Percentiles rank a stretch among this genome's conserved stretches.
Evolutionary conservation across 2,797 vertebrate species (phyloP).

Genomic region (Chloroceryle amazona): DNA sequence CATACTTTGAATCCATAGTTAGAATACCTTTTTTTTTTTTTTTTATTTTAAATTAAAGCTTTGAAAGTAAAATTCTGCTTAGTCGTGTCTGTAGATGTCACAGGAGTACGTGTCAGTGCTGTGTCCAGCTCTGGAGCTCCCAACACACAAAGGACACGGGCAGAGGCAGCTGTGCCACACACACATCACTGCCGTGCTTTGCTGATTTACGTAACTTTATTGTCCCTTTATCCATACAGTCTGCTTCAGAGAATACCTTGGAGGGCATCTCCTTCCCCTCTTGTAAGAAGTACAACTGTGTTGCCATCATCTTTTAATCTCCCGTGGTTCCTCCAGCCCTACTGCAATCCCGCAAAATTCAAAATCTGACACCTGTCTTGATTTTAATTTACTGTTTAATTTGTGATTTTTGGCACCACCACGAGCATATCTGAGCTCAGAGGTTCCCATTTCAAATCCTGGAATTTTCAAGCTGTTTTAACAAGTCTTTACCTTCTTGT

Average conservation of each 20-base stretch:
- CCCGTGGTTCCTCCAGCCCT: neutral
- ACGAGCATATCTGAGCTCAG: neutral
- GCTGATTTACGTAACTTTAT: neutral
- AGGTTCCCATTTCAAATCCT: slow-evolving; percentile 44
- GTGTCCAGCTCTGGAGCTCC: too few species aligned
- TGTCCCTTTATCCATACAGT: neutral
- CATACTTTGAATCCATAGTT: neutral
- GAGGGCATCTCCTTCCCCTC: neutral
- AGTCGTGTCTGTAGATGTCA: too few species aligned
- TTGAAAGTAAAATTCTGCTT: neutral
- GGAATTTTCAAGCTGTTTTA: slow-evolving; percentile 31
- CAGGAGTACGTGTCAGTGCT: too few species aligned
- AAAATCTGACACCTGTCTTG: slow-evolving; percentile 5
- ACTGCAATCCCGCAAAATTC: neutral
- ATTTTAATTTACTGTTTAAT: slow-evolving; percentile 51
- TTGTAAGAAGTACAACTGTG: neutral
- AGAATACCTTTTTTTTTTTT: too few species aligned
- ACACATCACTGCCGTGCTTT: neutral
- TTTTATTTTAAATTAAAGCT: neutral
- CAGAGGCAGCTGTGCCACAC: neutral
- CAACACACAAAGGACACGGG: too few species aligned
- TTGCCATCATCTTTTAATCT: neutral
- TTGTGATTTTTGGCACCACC: slow-evolving; percentile 18
- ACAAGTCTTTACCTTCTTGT: slow-evolving; percentile 35
- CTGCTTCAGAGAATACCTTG: slow-evolving; percentile 21